These are phyloP conservation scores for Drosophila vallismaia DNA, from an alignment of 2,888 invertebrate genomes.

Conservation along the genomic window DNA sequence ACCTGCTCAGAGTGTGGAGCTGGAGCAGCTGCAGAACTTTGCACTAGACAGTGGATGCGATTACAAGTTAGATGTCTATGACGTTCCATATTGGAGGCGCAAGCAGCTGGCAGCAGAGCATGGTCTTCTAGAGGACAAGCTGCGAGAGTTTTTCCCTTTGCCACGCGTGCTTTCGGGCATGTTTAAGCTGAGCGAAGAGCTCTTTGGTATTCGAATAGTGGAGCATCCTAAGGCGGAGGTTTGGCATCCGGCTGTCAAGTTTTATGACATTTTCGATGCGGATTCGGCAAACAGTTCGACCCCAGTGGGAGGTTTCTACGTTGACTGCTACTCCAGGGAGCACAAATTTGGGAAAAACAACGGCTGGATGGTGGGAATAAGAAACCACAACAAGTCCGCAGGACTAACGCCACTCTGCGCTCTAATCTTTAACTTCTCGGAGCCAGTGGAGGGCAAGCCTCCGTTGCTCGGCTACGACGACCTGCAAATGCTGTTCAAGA, in stretches of 20 bases:
- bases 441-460: constrained; percentile 86
- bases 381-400: constrained; percentile 88
- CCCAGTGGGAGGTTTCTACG: constrained; percentile 92
- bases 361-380: constrained; percentile 92
- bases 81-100: constrained; percentile 94
- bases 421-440: constrained; percentile 91
- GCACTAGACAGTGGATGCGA: constrained; percentile 89
- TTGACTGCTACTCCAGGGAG: constrained; percentile 91
- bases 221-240: constrained; percentile 87
- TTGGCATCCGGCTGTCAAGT: constrained; percentile 95
- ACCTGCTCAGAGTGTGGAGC: constrained; percentile 90
- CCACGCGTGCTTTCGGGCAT: constrained; percentile 91
- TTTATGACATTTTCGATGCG: constrained; percentile 90
- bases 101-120: constrained; percentile 89
- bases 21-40: constrained; percentile 89
- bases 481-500: constrained; percentile 90
- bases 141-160: constrained; percentile 93
- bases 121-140: constrained; percentile 88
- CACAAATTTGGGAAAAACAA: constrained; percentile 88
- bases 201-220: constrained; percentile 91
- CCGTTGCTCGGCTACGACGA: constrained; percentile 91
- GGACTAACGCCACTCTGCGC: constrained; percentile 90
- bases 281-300: constrained; percentile 64
- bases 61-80: constrained; percentile 90
- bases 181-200: constrained; percentile 89